Evolutionary conservation across 2,797 vertebrate genomes (phyloP).

Genomic region (Tachyglossus aculeatus): DNA sequence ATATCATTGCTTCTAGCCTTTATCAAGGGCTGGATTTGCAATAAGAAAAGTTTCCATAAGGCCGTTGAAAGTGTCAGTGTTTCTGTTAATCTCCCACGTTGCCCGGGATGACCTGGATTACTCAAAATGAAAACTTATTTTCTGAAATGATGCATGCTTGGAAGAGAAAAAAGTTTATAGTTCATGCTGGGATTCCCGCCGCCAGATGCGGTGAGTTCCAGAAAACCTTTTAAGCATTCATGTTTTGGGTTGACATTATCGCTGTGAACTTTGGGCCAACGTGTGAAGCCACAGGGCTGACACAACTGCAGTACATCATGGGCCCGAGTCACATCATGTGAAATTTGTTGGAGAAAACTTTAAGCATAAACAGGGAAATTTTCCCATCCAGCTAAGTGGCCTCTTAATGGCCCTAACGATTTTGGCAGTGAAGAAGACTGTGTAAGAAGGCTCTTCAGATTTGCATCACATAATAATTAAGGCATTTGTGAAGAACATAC

Average conservation of each 20-base stretch:
- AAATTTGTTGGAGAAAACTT: neutral
- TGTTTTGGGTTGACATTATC: neutral
- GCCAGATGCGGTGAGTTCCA: neutral
- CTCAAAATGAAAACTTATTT: neutral
- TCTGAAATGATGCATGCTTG: neutral
- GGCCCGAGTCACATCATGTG: neutral
- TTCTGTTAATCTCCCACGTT: too few relatives aligned
- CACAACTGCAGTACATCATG: neutral
- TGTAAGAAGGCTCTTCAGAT: too few relatives aligned
- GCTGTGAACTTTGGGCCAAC: neutral
- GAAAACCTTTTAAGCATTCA: neutral
- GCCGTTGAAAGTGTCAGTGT: too few relatives aligned
- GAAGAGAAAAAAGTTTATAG: neutral
- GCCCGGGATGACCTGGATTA: too few relatives aligned
- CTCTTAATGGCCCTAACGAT: neutral
- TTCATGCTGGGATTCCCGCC: neutral
- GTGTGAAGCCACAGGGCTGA: neutral
- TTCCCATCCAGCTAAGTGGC: neutral
- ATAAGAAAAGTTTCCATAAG: too few relatives aligned
- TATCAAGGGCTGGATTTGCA: too few relatives aligned
- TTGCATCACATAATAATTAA: too few relatives aligned
- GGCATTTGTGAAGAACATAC: too few relatives aligned
- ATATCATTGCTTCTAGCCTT: too few relatives aligned
- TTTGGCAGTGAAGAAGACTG: too few relatives aligned
- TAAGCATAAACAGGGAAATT: neutral